Evolutionary conservation across 37 sponge, comb jelly and placozoan species (phyloP).

Genomic region (Mnemiopsis leidyi): DNA sequence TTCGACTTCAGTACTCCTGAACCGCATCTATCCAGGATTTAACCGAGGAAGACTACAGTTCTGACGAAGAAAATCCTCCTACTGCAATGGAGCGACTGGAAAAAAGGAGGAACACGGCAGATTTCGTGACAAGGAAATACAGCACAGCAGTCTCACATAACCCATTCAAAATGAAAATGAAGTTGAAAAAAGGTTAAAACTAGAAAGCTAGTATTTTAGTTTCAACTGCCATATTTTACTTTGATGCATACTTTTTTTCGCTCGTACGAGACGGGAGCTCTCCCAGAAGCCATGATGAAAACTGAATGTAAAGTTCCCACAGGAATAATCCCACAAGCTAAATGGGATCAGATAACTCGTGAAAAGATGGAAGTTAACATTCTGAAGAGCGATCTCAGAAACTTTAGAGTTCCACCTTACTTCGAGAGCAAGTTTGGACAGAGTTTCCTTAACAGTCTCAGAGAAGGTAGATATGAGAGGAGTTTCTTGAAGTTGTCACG

Average conservation of each 20-base stretch:
- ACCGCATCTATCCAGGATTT: slow-evolving; percentile 23
- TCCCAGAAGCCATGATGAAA: background rate
- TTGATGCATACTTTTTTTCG: no score
- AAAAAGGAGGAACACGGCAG: background rate
- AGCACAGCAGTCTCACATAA: slow-evolving; percentile 29
- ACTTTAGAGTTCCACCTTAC: slow-evolving; percentile 72
- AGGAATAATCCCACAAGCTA: slow-evolving; percentile 64
- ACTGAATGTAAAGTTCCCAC: background rate
- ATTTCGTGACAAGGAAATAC: slow-evolving; percentile 43
- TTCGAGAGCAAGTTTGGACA: slow-evolving; percentile 71
- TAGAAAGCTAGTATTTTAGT: no score
- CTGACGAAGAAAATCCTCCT: background rate
- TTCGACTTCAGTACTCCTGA: no score
- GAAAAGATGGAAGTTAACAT: slow-evolving; percentile 67
- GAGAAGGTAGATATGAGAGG: slow-evolving; percentile 50
- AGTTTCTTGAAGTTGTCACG: no score
- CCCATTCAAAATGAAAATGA: background rate
- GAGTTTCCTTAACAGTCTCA: slow-evolving; percentile 66
- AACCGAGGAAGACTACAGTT: background rate
- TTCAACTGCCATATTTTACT: no score
- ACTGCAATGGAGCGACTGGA: background rate
- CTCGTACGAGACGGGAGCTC: no score
- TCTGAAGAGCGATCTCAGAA: slow-evolving; percentile 65
- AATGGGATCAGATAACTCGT: slow-evolving; percentile 21
- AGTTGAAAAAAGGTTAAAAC: slow-evolving; percentile 56